Evolutionary conservation across 1,140 invertebrate species (phyloP).

Genomic region (Pseudomyrmex sp.): DNA sequence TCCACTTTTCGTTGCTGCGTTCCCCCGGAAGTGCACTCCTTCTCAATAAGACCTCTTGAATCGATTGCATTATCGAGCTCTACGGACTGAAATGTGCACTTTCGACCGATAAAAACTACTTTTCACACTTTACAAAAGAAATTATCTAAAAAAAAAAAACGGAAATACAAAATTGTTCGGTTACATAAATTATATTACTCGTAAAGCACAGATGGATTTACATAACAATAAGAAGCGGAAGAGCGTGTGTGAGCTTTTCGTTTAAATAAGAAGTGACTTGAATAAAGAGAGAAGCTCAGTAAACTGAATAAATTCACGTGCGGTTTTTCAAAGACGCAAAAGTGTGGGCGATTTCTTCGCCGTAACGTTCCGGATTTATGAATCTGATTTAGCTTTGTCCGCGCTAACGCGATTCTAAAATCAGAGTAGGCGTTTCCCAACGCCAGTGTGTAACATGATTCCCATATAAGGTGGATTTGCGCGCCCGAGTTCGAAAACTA

Average conservation of each 20-base stretch:
- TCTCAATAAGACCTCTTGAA: constrained; percentile 7
- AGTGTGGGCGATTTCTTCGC: neutral
- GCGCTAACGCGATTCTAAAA: constrained; percentile 18
- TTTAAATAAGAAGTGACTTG: neutral
- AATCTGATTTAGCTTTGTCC: constrained; percentile 7
- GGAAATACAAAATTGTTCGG: neutral
- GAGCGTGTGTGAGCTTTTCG: neutral
- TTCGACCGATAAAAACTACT: neutral
- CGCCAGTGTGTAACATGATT: constrained; percentile 17
- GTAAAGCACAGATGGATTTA: neutral
- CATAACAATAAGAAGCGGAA: neutral
- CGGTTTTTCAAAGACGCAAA: neutral
- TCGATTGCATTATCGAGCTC: constrained; percentile 8
- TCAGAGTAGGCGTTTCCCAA: constrained; percentile 21
- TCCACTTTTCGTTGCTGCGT: neutral
- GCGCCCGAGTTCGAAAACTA: neutral
- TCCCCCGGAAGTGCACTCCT: constrained; percentile 8
- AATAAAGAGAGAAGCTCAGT: neutral
- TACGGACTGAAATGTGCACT: neutral
- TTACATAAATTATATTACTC: neutral
- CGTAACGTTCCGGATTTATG: neutral
- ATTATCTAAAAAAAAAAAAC: neutral
- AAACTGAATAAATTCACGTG: neutral
- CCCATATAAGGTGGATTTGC: constrained; percentile 35
- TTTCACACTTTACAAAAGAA: neutral